A percentile compares a stretch with the other conserved stretches of the same genome.
phyloP scores from a whole-genome alignment of 2,888 invertebrate genomes.

The Escarpia spicata region DNA sequence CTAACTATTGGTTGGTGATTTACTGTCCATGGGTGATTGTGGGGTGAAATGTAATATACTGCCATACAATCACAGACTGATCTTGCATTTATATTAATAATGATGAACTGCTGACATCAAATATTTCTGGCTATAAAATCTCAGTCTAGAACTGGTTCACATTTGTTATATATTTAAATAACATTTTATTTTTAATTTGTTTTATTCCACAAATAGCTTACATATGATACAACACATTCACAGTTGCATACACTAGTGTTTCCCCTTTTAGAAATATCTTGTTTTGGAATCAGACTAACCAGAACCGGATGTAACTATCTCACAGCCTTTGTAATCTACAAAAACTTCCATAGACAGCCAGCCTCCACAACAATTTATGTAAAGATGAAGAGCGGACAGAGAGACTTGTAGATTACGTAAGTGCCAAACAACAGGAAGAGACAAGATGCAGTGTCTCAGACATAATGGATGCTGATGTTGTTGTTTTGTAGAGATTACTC shows the following conservation, averaged over 20 bases:
- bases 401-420: neutral
- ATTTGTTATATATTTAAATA: neutral
- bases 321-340: neutral
- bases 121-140: neutral
- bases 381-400: neutral
- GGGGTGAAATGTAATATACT: neutral
- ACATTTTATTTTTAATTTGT: neutral
- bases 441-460: neutral
- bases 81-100: neutral
- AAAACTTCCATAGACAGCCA: neutral
- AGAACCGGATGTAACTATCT: neutral
- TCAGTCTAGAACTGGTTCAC: too few species aligned
- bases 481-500: neutral
- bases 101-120: neutral
- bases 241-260: too few species aligned
- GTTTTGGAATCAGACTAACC: neutral
- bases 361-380: neutral
- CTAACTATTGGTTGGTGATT: neutral
- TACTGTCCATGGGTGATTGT: neutral
- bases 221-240: neutral
- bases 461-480: neutral
- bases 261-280: too few species aligned
- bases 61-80: neutral
- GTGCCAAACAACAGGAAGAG: neutral
- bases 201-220: neutral